phyloP scores from a whole-genome alignment of 2,888 invertebrate species.

The Syritta pipiens region DNA sequence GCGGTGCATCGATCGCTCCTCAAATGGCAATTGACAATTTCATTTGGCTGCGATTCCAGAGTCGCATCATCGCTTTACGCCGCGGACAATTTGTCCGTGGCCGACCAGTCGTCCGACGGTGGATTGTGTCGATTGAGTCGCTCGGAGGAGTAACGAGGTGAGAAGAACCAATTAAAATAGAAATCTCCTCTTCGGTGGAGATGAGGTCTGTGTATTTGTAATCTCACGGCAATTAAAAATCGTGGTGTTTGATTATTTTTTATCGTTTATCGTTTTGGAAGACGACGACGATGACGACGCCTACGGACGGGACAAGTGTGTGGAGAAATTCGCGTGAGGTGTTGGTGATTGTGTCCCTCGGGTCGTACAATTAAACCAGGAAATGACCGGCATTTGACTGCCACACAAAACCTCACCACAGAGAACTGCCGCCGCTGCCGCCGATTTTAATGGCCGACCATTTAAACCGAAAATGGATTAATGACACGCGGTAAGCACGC shows the following conservation, averaged over 20 bases:
- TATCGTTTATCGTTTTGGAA: constrained; percentile 15
- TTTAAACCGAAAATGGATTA: constrained; percentile 56
- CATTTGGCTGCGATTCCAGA: constrained; percentile 27
- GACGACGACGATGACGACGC: neutral
- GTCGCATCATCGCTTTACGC: neutral
- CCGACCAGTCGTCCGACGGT: no score
- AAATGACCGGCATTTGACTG: neutral
- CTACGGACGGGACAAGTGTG: no score
- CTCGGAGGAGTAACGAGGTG: constrained; percentile 46
- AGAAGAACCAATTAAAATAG: constrained; percentile 60
- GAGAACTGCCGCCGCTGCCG: neutral
- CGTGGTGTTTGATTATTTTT: constrained; percentile 32
- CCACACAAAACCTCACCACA: neutral
- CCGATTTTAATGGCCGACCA: constrained; percentile 38
- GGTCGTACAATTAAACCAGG: constrained; percentile 30
- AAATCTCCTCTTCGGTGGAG: constrained; percentile 32
- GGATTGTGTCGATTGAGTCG: no score
- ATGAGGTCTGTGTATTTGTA: constrained; percentile 1
- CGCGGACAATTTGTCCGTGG: constrained; percentile 55
- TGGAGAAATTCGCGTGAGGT: neutral
- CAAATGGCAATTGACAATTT: constrained; percentile 33
- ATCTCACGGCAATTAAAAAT: constrained; percentile 53
- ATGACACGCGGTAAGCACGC: constrained; percentile 48
- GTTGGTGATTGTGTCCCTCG: neutral
- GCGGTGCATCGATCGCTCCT: neutral